A percentile compares a stretch with the other conserved stretches of the same genome.
Conservation (phyloP, 2,113 vertebrate species). For the Solea senegalensis region DNA sequence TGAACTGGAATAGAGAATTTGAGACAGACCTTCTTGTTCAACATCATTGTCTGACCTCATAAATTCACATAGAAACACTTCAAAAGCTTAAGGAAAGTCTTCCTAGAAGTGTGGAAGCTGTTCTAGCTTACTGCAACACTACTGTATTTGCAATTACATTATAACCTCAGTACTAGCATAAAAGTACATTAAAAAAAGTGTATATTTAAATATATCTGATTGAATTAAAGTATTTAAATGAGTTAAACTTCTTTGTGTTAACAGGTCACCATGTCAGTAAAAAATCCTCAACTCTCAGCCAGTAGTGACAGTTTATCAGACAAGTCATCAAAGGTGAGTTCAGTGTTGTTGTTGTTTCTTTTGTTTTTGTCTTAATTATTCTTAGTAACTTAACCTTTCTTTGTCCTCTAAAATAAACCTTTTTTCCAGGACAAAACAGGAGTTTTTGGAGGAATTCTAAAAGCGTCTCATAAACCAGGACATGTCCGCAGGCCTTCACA, state of each 20-base stretch:
- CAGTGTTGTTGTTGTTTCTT: neutral
- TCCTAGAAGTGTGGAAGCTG: too few relatives aligned
- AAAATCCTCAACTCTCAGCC: conserved; percentile 46
- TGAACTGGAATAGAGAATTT: too few relatives aligned
- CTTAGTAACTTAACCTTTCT: conserved; percentile 6
- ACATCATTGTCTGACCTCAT: too few relatives aligned
- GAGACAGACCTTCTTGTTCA: too few relatives aligned
- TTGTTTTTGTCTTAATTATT: neutral
- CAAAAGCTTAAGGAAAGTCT: too few relatives aligned
- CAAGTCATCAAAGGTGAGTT: conserved; percentile 53
- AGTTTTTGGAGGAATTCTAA: conserved; percentile 34
- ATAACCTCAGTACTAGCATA: too few relatives aligned
- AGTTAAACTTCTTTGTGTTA: neutral
- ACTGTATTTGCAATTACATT: too few relatives aligned
- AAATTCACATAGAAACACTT: too few relatives aligned
- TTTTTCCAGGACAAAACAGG: conserved; percentile 53
- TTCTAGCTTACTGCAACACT: too few relatives aligned
- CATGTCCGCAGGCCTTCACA: conserved; percentile 52
- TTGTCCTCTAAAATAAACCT: neutral
- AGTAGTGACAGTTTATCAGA: conserved; percentile 49
- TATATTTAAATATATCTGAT: too few relatives aligned
- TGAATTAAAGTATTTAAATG: neutral
- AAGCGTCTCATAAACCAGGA: conserved; percentile 43
- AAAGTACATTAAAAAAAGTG: too few relatives aligned
- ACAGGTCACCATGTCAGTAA: conserved; percentile 20